These are phyloP conservation scores for Gila orcuttii DNA, from an alignment of 2,113 vertebrate genomes.

Conservation along the genomic window DNA sequence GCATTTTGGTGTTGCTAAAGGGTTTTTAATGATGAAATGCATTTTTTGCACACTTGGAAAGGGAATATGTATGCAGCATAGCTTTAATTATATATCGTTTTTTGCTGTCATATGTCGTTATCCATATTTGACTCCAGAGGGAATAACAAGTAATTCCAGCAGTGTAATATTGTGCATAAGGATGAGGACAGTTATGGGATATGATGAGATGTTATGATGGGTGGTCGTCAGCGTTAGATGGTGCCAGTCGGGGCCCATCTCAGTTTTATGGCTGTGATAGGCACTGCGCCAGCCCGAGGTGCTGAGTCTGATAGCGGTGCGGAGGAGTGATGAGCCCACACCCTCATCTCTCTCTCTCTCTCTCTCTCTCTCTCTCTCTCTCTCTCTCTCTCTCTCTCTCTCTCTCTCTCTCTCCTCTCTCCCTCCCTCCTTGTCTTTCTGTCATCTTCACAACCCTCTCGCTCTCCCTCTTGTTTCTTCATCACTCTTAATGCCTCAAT, in stretches of 20 bases:
- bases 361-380: constrained; percentile 35
- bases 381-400: constrained; percentile 35
- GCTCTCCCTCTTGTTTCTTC: not conserved
- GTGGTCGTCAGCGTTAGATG: constrained; percentile 30
- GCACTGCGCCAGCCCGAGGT: constrained; percentile 54
- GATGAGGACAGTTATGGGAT: constrained; percentile 13
- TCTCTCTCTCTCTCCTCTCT: constrained; percentile 37
- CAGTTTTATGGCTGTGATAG: constrained; percentile 14
- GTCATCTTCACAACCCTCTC: constrained; percentile 2
- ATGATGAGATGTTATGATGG: constrained; percentile 39
- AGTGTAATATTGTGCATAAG: constrained; percentile 2
- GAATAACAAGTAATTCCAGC: not conserved
- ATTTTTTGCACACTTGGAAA: no score
- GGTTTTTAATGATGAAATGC: not conserved
- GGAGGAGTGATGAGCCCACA: constrained; percentile 29
- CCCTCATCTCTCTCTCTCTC: constrained; percentile 19
- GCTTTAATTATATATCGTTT: not conserved
- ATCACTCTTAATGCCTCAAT: constrained; percentile 2
- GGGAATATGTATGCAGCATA: not conserved
- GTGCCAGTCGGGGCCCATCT: constrained; percentile 49
- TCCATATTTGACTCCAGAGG: not conserved
- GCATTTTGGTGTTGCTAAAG: not conserved
- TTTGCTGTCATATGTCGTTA: not conserved
- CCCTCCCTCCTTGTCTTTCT: constrained; percentile 13
- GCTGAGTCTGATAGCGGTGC: constrained; percentile 51